A percentile compares a stretch with the other conserved stretches of the same genome.
Evolutionary conservation across 2,888 invertebrate species (phyloP).

Genomic region (Deroplatys truncata): DNA sequence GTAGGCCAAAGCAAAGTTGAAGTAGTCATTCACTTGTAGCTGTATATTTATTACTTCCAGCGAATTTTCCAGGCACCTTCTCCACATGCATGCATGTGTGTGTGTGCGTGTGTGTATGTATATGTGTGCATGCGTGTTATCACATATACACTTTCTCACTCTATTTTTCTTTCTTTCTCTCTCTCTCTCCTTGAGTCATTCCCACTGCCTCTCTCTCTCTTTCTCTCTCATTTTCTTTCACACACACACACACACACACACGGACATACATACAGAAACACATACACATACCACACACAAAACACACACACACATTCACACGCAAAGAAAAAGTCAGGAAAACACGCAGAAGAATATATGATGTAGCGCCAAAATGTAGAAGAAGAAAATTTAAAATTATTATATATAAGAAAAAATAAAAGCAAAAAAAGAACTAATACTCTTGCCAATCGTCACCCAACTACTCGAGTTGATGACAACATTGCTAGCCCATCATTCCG

Average conservation of each 20-base stretch:
- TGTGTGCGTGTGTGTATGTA: not conserved
- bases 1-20: slow-evolving; percentile 27
- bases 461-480: slow-evolving; percentile 11
- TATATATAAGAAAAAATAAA: not conserved
- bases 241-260: too few species aligned
- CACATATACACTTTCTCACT: not conserved
- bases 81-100: not conserved
- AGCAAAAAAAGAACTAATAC: not conserved
- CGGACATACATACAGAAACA: too few species aligned
- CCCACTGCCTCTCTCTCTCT: too few species aligned
- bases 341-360: slow-evolving; percentile 24
- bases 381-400: not conserved
- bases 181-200: too few species aligned
- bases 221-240: too few species aligned
- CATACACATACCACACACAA: not conserved
- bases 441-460: slow-evolving; percentile 10
- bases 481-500: slow-evolving; percentile 26
- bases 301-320: not conserved
- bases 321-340: slow-evolving; percentile 5
- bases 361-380: slow-evolving; percentile 24
- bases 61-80: slow-evolving; percentile 10
- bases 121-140: not conserved
- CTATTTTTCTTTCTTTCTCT: not conserved
- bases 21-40: slow-evolving; percentile 31
- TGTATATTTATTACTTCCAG: slow-evolving; percentile 28